These are phyloP conservation scores for Drepanosiphum platanoidis DNA, from an alignment of 2,888 invertebrate genomes.

Conservation along the genomic window DNA sequence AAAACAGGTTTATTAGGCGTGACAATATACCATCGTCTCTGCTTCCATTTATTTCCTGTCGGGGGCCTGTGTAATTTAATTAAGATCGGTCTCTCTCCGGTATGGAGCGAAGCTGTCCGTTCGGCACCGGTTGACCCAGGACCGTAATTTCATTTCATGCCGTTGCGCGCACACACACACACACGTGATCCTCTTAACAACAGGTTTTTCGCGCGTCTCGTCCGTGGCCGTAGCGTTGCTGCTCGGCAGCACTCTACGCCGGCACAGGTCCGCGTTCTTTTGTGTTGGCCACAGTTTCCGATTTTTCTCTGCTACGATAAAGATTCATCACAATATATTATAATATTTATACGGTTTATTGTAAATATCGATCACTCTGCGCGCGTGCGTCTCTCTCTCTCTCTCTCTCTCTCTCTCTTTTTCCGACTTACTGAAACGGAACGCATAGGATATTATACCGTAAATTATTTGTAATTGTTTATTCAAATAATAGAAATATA, in stretches of 20 bases:
- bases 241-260: too few relatives aligned
- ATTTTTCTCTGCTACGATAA: conserved; percentile 29
- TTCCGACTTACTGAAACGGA: too few relatives aligned
- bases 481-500: too few relatives aligned
- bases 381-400: too few relatives aligned
- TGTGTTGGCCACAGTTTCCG: conserved; percentile 38
- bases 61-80: conserved; percentile 52
- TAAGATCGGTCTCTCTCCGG: conserved; percentile 39
- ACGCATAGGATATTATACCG: too few relatives aligned
- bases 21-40: conserved; percentile 42
- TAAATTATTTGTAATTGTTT: too few relatives aligned
- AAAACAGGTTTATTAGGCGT: conserved; percentile 51
- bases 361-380: too few relatives aligned
- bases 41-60: conserved; percentile 37
- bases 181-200: conserved; percentile 25
- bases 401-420: too few relatives aligned
- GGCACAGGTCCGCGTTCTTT: background rate
- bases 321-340: too few relatives aligned
- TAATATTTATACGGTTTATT: too few relatives aligned
- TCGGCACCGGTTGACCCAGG: conserved; percentile 56
- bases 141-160: conserved; percentile 42
- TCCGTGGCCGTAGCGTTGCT: background rate
- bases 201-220: conserved; percentile 38
- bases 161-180: background rate
- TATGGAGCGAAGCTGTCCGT: conserved; percentile 26